Evolutionary conservation across 2,797 vertebrate genomes (phyloP).

Genomic region (Scarus forsteni): DNA sequence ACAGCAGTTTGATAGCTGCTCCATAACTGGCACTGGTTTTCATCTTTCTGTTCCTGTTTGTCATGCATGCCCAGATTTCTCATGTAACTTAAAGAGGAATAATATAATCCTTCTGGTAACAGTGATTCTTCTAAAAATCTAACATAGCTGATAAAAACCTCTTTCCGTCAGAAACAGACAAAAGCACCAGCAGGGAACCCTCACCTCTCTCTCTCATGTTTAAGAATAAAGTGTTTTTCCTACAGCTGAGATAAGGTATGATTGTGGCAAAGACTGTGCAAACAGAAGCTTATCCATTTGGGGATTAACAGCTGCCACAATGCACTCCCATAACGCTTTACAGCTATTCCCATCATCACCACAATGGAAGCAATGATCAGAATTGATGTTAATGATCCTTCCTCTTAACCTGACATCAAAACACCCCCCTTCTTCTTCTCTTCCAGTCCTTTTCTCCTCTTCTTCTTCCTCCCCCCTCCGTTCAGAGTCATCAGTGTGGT

Average conservation of each 20-base stretch:
- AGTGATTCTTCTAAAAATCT: slow-evolving; percentile 44
- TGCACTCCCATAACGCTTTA: slow-evolving; percentile 40
- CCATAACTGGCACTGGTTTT: too few relatives aligned
- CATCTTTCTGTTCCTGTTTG: too few relatives aligned
- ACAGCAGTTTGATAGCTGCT: too few relatives aligned
- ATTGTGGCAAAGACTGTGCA: slow-evolving; percentile 33
- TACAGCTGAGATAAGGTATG: not conserved
- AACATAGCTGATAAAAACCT: slow-evolving; percentile 42
- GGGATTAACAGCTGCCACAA: slow-evolving; percentile 61
- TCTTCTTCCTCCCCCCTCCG: too few relatives aligned
- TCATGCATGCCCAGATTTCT: too few relatives aligned
- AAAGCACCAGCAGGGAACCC: too few relatives aligned
- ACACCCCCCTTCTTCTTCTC: not conserved
- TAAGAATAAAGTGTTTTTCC: not conserved
- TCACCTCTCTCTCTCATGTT: not conserved
- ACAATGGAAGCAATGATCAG: slow-evolving; percentile 54
- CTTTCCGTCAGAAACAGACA: too few relatives aligned
- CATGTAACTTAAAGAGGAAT: slow-evolving; percentile 71
- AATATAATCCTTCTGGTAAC: slow-evolving; percentile 72
- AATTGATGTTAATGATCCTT: slow-evolving; percentile 57
- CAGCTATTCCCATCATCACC: slow-evolving; percentile 36
- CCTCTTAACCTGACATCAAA: slow-evolving; percentile 63
- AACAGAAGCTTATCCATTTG: slow-evolving; percentile 50
- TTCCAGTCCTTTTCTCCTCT: too few relatives aligned
- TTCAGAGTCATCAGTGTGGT: slow-evolving; percentile 65